Percentiles rank a stretch among this genome's conserved stretches.
These are phyloP conservation scores for Timema podura DNA, from an alignment of 2,888 invertebrate genomes.

Conservation along the genomic window DNA sequence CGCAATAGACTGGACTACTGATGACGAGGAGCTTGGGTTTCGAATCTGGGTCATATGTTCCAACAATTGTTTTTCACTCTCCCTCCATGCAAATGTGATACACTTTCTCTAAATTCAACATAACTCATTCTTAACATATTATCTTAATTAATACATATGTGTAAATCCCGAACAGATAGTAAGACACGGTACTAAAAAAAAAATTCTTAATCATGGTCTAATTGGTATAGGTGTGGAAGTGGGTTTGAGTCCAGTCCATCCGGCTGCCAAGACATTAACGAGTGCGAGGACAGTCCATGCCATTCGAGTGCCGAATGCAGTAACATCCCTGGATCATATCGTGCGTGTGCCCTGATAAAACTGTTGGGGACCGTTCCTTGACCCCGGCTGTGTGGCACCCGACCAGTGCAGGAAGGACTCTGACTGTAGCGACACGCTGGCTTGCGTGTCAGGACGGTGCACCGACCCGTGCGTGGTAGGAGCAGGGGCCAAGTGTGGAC, in stretches of 20 bases:
- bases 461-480: slow-evolving; percentile 67
- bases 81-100: too few relatives aligned
- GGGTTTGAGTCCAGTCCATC: slow-evolving; percentile 69
- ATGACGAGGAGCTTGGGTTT: too few relatives aligned
- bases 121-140: too few relatives aligned
- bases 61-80: too few relatives aligned
- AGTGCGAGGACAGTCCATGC: slow-evolving; percentile 74
- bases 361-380: slow-evolving; percentile 66
- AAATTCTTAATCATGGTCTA: too few relatives aligned
- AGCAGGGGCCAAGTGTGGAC: slow-evolving; percentile 64
- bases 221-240: slow-evolving; percentile 57
- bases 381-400: slow-evolving; percentile 72
- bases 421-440: slow-evolving; percentile 71
- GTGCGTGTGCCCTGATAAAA: slow-evolving; percentile 74
- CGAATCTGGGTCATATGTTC: too few relatives aligned
- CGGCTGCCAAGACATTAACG: slow-evolving; percentile 78
- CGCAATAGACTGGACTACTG: too few relatives aligned
- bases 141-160: too few relatives aligned
- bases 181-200: too few relatives aligned
- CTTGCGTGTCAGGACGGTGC: slow-evolving; percentile 73
- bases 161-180: too few relatives aligned
- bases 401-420: slow-evolving; percentile 69
- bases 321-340: slow-evolving; percentile 75
- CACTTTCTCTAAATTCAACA: too few relatives aligned
- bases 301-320: slow-evolving; percentile 75